phyloP scores from a whole-genome alignment of 1,140 invertebrate genomes.

The Homalodisca vitripennis region DNA sequence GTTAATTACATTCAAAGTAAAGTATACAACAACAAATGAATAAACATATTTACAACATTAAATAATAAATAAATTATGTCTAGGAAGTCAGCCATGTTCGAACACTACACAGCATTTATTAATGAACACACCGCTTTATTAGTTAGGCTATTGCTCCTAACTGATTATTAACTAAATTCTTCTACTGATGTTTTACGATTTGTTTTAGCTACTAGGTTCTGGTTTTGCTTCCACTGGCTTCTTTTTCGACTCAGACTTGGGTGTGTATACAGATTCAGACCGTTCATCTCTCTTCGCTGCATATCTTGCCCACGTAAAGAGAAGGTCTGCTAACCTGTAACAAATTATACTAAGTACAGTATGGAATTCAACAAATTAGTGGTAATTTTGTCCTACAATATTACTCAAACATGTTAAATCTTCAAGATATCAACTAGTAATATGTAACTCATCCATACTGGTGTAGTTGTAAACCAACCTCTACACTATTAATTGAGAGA shows the following conservation, averaged over 20 bases:
- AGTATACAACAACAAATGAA: not conserved
- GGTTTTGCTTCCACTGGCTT: conserved; percentile 41
- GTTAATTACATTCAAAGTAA: not conserved
- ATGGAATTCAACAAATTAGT: conserved; percentile 13
- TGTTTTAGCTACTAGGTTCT: conserved; percentile 44
- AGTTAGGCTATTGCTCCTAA: not conserved
- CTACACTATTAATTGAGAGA: no score
- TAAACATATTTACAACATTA: not conserved
- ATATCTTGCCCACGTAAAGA: conserved; percentile 67
- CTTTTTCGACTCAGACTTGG: conserved; percentile 39
- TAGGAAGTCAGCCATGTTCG: conserved; percentile 4
- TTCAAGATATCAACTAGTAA: no score
- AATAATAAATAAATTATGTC: conserved; percentile 8
- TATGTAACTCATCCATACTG: no score
- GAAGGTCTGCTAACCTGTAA: conserved; percentile 62
- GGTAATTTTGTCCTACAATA: no score
- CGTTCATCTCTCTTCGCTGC: conserved; percentile 64
- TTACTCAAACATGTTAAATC: no score
- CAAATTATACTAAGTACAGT: conserved; percentile 16
- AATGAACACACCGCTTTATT: not conserved
- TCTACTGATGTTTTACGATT: not conserved
- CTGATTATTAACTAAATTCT: not conserved
- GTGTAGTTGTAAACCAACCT: no score
- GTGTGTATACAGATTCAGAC: conserved; percentile 66
- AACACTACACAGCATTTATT: not conserved